Base-by-base conservation (phyloP, 2,113 vertebrate species). In the Anoplopoma fimbria region DNA sequence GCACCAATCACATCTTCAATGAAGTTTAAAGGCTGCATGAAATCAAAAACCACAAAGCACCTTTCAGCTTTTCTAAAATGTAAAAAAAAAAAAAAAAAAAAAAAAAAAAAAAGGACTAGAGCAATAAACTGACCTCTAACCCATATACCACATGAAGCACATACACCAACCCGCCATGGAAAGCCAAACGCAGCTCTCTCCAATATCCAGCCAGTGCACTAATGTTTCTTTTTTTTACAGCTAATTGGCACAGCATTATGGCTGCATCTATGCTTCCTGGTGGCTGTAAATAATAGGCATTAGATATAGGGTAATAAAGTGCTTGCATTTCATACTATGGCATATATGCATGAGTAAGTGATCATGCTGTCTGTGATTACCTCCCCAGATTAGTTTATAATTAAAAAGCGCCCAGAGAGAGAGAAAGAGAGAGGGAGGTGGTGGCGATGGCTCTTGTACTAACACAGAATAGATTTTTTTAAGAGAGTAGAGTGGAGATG, bases 361-460 rank as follows among this genome's bases (percentile, higher is more conserved):
- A 85, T 87, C 77, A 73, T 42, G 40, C 77, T 67, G 84, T 75
- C 64, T 87, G 85, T 76, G 86, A 89, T 90, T 90, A 88, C 88
- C 85, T 83, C 75, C 72, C 61, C 10, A 86, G 87, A 91, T 91
- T 78, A 87, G 64, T 87, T 92, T 86, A 47, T 92, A 89, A 89
- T 92, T 92, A 86, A 89, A 90, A 92, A 81, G 61, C 74, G 77
- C 58, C 77, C 42, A 45, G 57, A 63, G 87, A 82, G 73, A 36
- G 72, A 21, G 31, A 5, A 51, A 4, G 62, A 1, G 55, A 9
- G 45, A 3, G 14, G n/a, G 29, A 25, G 2, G 49, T 2, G 49
- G n/a, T 29, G 61, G 45, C 1, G 34, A 33, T 79, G 71, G 53
- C 33, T 73, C 65, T 40, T 70, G 78, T 42, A 53, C 55, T 49